A percentile compares a stretch with the other conserved stretches of the same genome.
Evolutionary conservation across 35 echinoderm and acorn worm species (phyloP).

Genomic region (Apostichopus parvimensis): DNA sequence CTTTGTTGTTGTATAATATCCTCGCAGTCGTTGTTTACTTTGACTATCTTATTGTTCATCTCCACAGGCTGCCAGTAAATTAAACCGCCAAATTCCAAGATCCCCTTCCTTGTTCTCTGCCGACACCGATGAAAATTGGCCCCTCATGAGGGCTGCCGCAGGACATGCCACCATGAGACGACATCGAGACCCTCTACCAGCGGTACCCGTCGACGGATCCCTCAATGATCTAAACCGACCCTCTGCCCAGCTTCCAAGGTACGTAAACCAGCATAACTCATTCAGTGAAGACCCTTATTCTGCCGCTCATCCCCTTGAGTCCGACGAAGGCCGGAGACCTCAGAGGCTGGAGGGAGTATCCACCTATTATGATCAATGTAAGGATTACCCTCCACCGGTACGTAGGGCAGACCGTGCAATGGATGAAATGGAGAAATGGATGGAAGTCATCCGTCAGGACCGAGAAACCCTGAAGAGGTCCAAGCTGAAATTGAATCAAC

Average conservation of each 20-base stretch:
- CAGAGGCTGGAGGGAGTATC: not conserved
- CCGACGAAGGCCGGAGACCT: not conserved
- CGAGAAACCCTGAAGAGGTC: not conserved
- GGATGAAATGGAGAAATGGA: not conserved
- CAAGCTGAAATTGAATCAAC: not conserved
- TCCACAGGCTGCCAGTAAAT: not conserved
- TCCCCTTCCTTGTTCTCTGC: not conserved
- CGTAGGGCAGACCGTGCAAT: not conserved
- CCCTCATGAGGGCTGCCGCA: not conserved
- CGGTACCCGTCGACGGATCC: not conserved
- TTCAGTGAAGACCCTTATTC: not conserved
- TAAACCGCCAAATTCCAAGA: not conserved
- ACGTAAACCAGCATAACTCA: not conserved
- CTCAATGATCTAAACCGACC: constrained; percentile 1
- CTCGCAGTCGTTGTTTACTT: no score
- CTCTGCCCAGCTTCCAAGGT: not conserved
- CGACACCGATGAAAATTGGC: not conserved
- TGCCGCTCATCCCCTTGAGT: not conserved
- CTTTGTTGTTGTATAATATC: no score
- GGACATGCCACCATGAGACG: not conserved
- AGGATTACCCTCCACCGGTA: not conserved
- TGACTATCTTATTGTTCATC: not conserved
- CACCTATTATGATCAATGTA: not conserved
- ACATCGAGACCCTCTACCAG: not conserved
- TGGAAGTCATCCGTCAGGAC: not conserved